These are phyloP conservation scores for Phasianus colchicus DNA, from an alignment of 2,113 vertebrate species.

Conservation along the genomic window DNA sequence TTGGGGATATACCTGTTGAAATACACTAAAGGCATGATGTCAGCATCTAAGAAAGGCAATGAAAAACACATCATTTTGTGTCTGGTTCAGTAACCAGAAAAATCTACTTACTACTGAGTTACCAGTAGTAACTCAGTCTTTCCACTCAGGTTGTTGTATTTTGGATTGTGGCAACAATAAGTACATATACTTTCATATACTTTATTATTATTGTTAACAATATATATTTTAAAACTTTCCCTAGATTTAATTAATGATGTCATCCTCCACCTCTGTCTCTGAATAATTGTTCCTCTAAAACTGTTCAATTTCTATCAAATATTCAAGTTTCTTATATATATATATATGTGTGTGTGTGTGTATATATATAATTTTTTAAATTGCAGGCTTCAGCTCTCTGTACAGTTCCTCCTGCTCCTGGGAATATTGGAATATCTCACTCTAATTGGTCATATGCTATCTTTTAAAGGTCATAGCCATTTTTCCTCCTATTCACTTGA, in stretches of 20 bases:
- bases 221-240: not conserved
- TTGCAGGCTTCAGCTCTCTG: not conserved
- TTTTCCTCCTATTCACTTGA: slow-evolving; percentile 32
- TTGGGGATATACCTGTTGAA: not conserved
- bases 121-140: not conserved
- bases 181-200: not conserved
- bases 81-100: not conserved
- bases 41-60: not conserved
- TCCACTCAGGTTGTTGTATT: fast-evolving
- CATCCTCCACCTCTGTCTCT: not conserved
- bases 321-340: not conserved
- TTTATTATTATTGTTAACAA: not conserved
- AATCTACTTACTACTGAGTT: too few species aligned
- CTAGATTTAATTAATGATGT: not conserved
- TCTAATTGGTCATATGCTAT: slow-evolving; percentile 35
- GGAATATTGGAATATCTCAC: slow-evolving; percentile 12
- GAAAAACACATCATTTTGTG: not conserved
- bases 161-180: not conserved
- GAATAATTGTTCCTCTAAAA: not conserved
- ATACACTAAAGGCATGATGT: not conserved
- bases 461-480: slow-evolving; percentile 54
- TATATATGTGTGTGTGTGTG: too few species aligned
- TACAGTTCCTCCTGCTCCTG: not conserved
- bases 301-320: not conserved
- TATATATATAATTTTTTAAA: not conserved